Evolutionary conservation across 2,888 invertebrate genomes (phyloP).

Genomic region (Onchidella celtica): DNA sequence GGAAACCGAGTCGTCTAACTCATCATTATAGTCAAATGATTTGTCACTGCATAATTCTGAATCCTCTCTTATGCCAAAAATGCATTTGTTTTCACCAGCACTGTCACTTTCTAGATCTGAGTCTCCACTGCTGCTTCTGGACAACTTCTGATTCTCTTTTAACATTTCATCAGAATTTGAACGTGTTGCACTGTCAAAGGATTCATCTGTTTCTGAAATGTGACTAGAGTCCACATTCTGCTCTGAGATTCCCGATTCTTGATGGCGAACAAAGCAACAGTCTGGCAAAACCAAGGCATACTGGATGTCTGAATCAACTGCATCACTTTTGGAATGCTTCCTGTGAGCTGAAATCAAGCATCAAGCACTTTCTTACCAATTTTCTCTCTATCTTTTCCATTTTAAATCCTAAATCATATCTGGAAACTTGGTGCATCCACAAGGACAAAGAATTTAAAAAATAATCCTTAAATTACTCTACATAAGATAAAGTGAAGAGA

Average conservation of each 20-base stretch:
- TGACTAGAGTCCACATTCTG: neutral
- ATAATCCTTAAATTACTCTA: too few species aligned
- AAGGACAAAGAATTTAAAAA: too few species aligned
- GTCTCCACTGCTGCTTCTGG: slow-evolving; percentile 11
- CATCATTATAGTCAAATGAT: neutral
- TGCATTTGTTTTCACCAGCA: neutral
- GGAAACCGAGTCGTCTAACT: neutral
- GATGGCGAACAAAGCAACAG: slow-evolving; percentile 63
- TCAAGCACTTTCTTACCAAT: slow-evolving; percentile 58
- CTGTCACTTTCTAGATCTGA: slow-evolving; percentile 18
- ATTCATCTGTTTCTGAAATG: neutral
- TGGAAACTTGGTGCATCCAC: too few species aligned
- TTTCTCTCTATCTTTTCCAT: too few species aligned
- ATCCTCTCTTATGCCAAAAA: neutral
- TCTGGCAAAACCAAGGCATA: slow-evolving; percentile 71
- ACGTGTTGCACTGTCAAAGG: neutral
- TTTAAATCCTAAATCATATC: too few species aligned
- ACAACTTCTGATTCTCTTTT: neutral
- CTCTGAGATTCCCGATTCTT: slow-evolving; percentile 20
- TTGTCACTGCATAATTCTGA: neutral
- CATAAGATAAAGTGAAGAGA: too few species aligned
- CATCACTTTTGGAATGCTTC: slow-evolving; percentile 60
- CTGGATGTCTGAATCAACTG: slow-evolving; percentile 63
- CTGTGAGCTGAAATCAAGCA: slow-evolving; percentile 61
- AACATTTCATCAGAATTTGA: neutral